A percentile compares a stretch with the other conserved stretches of the same genome.
Evolutionary conservation across 2,888 invertebrate species (phyloP).

Genomic region (Ochropleura leucogaster): DNA sequence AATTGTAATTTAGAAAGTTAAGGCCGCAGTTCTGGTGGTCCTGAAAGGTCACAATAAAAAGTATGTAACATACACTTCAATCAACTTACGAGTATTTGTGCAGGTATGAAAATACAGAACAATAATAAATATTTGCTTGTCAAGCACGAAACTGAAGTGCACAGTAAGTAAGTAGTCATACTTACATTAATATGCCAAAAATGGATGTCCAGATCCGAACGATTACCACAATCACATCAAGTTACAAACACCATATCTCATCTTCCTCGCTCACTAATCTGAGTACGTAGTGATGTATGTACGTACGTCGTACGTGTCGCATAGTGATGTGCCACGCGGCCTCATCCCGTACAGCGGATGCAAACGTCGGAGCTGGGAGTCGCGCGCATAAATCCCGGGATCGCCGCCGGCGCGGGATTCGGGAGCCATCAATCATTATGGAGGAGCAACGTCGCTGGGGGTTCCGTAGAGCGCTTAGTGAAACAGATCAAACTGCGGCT

Average conservation of each 20-base stretch:
- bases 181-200: background rate
- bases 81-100: too few relatives aligned
- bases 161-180: too few relatives aligned
- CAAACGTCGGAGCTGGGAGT: conserved; percentile 81
- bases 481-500: conserved; percentile 61
- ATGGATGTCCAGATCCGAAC: background rate
- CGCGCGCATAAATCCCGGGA: conserved; percentile 85
- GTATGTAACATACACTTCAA: background rate
- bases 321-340: conserved; percentile 60
- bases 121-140: too few relatives aligned
- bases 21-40: background rate
- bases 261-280: conserved; percentile 42
- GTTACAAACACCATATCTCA: conserved; percentile 1
- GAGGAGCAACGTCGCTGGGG: conserved; percentile 82
- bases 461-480: conserved; percentile 67
- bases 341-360: conserved; percentile 77
- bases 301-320: conserved; percentile 54
- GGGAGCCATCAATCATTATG: conserved; percentile 88
- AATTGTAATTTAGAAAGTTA: background rate
- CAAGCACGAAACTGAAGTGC: too few relatives aligned
- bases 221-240: background rate
- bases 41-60: background rate
- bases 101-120: too few relatives aligned
- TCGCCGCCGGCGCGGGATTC: conserved; percentile 88
- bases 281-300: conserved; percentile 45